Base-by-base conservation (phyloP, 30 jellyfish, hydroid and myxozoan species). In the Hydra vulgaris region DNA sequence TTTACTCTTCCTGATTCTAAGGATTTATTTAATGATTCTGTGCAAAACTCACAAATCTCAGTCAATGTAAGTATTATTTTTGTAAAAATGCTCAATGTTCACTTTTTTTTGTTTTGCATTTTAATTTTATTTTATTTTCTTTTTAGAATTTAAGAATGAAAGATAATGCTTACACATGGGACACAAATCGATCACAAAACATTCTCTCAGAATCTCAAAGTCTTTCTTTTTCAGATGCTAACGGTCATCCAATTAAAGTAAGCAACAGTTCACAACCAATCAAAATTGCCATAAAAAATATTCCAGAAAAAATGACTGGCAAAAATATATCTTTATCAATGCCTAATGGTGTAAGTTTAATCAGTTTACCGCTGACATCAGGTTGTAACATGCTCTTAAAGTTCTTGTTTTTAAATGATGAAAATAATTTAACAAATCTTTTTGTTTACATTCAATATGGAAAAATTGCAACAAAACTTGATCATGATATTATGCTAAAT, bases 371-470 rank as follows among this genome's bases (percentile, higher is more conserved):
- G 0, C 54, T 75, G 7, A n/a, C 77, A 12, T 54, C 78, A 18
- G 12, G 12, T 3, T 78, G 85, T 23, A 54, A 78, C n/a, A 40
- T 78, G 18, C 66, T 78, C 20, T 7, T 78, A 20, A 78, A 61
- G 1, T 20, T 78, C 18, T 19, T 23, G 19, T 72, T 87, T 21
- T 88, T 79, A 53, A 70, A 72, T 74, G 83, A 81, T 26, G 20
- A 76, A 7, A 71, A 74, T 68, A 75, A 81, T 74, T 54, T 82
- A 18, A 90, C 97, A 7, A 79, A 74, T 0, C 83, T 84, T 18
- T 77, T 86, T 72, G 85, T 90, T 18, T 81, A 79, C 27, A 79
- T 90, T 73, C 95, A 86, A 67, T 82, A 24, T 82, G 97, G 97
- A 18, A 53, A 66, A 23, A 85, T 94, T 3, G 92, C 97, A 0